Evolutionary conservation across 2,113 vertebrate species (phyloP).

Genomic region (Laticauda colubrina): DNA sequence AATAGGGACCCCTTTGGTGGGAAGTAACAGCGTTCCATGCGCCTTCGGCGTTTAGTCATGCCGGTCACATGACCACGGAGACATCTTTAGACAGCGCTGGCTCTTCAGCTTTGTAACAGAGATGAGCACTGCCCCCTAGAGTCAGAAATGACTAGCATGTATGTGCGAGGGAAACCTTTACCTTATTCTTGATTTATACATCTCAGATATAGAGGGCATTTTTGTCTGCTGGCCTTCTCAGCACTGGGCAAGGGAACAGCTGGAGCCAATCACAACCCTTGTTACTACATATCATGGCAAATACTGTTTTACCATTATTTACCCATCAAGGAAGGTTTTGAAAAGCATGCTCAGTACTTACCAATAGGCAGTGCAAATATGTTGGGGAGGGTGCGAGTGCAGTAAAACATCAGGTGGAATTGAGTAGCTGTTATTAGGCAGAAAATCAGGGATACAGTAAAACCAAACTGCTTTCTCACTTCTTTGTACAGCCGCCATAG

Average conservation of each 20-base stretch:
- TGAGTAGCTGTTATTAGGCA: conserved; percentile 87
- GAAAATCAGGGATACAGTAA: conserved; percentile 80
- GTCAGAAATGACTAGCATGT: too few species aligned
- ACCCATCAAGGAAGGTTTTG: not conserved
- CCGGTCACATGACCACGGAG: too few species aligned
- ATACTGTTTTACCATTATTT: not conserved
- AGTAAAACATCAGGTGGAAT: conserved; percentile 98
- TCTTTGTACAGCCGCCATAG: conserved; percentile 88
- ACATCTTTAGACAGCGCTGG: too few species aligned
- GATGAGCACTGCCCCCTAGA: too few species aligned
- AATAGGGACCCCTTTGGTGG: too few species aligned
- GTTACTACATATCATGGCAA: not conserved
- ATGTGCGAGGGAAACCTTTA: too few species aligned
- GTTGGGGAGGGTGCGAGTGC: conserved; percentile 90
- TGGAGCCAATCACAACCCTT: not conserved
- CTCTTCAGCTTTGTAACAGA: too few species aligned
- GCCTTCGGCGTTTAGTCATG: too few species aligned
- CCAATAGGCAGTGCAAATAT: conserved; percentile 88
- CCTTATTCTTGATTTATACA: not conserved
- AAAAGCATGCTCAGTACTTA: conserved; percentile 54
- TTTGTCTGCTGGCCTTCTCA: not conserved
- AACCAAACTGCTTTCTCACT: conserved; percentile 85
- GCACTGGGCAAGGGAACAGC: not conserved
- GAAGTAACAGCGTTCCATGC: too few species aligned
- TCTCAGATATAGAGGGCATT: not conserved